Evolutionary conservation across 2,113 vertebrate genomes (phyloP), one percentile per base, ranked within the genome.

Genomic region (Tachycineta bicolor): DNA sequence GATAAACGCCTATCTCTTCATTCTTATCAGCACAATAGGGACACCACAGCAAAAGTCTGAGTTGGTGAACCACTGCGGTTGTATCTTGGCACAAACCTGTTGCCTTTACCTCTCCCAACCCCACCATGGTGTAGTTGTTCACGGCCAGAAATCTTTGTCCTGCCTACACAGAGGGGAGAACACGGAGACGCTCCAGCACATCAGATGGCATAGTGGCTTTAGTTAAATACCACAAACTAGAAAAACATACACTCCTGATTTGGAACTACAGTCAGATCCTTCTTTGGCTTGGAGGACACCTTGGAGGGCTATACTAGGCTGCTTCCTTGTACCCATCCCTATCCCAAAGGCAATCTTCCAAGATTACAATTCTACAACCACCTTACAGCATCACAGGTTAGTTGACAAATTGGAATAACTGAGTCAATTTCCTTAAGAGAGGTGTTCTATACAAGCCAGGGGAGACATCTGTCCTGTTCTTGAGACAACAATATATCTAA

Each of bases 41-140:
- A 80, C 59, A 59, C 24, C 29, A 53, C 41, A 91, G 58, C 39
- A 64, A 25, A 83, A 77, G 28, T 17, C n/a, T 49, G n/a, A 86
- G 53, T 1, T 59, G 22, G 31, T 44, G 26, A 78, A 74, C 41
- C 41, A 24, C 37, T 63, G 43, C 56, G 75, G 31, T 17, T 88
- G n/a, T 58, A 15, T 25, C 75, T 59, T 29, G 25, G 33, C 33
- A 82, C 83, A 88, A 82, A 62, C 52, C 33, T 67, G 31, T 25
- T 50, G 33, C 58, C 29, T 90, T 79, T 79, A 49, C 37, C 12
- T 60, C 34, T 91, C 52, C 52, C 60, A 90, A 19, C 11, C 18
- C 47, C 52, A 79, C 8, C 29, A 55, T 0, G 0, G 52, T 23
- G 34, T 2, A 1, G 7, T 77, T 43, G 15, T 55, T 75, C 79